A percentile compares a stretch with the other conserved stretches of the same genome.
phyloP scores from a whole-genome alignment of 2,113 vertebrate species.

The Conger conger region DNA sequence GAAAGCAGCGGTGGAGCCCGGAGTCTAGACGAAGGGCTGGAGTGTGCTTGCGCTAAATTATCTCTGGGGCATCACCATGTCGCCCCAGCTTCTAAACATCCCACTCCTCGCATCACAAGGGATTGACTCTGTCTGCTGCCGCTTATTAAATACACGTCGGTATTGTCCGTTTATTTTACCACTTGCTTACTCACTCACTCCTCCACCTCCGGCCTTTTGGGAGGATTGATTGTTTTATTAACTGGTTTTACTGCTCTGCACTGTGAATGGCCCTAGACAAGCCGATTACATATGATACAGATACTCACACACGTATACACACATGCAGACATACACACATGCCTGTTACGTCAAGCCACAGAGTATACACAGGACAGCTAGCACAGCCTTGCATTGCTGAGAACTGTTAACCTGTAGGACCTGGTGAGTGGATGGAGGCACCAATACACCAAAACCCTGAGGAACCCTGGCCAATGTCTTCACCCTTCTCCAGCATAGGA shows the following conservation, averaged over 20 bases:
- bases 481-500: too few relatives aligned
- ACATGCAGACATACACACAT: background rate
- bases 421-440: background rate
- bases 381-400: too few relatives aligned
- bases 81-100: background rate
- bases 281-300: background rate
- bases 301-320: constrained; percentile 7
- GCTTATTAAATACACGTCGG: constrained; percentile 17
- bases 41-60: constrained; percentile 9
- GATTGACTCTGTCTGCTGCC: constrained; percentile 13
- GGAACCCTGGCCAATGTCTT: background rate
- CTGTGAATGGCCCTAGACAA: background rate
- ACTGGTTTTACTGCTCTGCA: constrained; percentile 10
- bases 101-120: background rate
- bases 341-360: background rate
- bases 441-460: background rate
- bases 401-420: background rate
- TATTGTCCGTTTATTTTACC: constrained; percentile 14
- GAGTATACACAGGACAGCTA: background rate
- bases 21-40: background rate
- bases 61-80: constrained; percentile 3
- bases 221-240: constrained; percentile 21
- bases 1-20: background rate
- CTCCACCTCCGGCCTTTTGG: background rate
- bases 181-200: background rate